These are phyloP conservation scores for Calidris pygmaea DNA, from an alignment of 2,113 vertebrate species.

Conservation along the genomic window DNA sequence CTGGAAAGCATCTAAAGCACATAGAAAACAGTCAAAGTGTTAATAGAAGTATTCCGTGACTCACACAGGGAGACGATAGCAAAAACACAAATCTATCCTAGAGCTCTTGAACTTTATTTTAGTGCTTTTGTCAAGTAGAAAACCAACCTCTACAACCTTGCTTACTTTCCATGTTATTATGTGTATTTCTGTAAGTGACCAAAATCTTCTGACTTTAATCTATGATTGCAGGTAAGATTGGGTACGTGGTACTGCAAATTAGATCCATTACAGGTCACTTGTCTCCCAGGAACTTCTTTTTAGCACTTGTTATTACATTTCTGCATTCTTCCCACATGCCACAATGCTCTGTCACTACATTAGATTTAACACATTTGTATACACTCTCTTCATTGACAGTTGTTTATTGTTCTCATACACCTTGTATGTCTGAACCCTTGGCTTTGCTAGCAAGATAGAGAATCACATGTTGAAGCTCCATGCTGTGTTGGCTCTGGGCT, in stretches of 20 bases:
- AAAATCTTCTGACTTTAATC: not conserved
- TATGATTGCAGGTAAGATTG: not conserved
- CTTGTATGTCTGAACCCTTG: not conserved
- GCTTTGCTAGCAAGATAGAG: not conserved
- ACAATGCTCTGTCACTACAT: not conserved
- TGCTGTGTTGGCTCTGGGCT: not conserved
- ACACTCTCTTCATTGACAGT: not conserved
- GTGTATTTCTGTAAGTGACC: not conserved
- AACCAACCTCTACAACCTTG: not conserved
- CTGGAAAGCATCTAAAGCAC: not conserved
- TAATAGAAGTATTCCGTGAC: not conserved
- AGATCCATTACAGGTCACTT: not conserved
- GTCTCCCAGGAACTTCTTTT: not conserved
- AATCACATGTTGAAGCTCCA: not conserved
- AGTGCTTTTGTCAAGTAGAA: not conserved
- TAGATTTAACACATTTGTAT: not conserved
- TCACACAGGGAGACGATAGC: not conserved
- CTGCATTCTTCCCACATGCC: not conserved
- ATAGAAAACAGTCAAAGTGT: not conserved
- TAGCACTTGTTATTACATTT: not conserved
- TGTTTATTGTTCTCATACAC: not conserved
- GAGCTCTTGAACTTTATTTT: not conserved
- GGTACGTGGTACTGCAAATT: not conserved
- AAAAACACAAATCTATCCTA: not conserved
- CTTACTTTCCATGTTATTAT: not conserved